phyloP scores from a whole-genome alignment of 2,797 vertebrate genomes.

The Australoheros facetus region DNA sequence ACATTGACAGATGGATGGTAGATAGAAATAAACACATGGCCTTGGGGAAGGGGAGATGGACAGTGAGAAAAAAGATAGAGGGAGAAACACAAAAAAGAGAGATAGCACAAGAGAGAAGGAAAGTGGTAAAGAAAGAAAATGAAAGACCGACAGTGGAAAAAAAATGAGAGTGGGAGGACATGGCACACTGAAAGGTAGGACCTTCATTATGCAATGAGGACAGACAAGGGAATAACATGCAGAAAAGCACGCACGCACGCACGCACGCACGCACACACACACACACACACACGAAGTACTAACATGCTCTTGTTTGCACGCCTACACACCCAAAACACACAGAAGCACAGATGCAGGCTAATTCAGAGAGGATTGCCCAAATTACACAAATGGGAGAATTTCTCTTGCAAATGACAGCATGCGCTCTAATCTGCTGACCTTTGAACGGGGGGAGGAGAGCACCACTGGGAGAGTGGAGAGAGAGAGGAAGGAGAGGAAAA shows the following conservation, averaged over 20 bases:
- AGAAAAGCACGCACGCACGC: not conserved
- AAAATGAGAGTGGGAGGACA: constrained; percentile 69
- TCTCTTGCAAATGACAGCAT: constrained; percentile 55
- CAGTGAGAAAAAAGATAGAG: constrained; percentile 35
- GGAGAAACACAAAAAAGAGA: constrained; percentile 42
- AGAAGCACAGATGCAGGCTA: constrained; percentile 65
- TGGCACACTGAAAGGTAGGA: constrained; percentile 70
- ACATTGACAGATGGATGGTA: constrained; percentile 84
- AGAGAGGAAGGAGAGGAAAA: not conserved
- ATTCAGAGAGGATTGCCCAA: constrained; percentile 69
- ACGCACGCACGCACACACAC: not conserved
- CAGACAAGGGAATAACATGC: constrained; percentile 56
- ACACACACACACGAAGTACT: constrained; percentile 15
- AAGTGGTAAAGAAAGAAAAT: constrained; percentile 30
- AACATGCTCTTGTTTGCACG: constrained; percentile 58
- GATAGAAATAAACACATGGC: constrained; percentile 90
- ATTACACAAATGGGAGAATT: constrained; percentile 63
- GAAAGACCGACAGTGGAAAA: constrained; percentile 34
- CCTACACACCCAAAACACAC: constrained; percentile 62
- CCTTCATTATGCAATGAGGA: constrained; percentile 77
- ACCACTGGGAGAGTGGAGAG: constrained; percentile 8
- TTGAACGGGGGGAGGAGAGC: constrained; percentile 52
- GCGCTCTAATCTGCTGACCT: constrained; percentile 70
- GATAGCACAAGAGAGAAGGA: constrained; percentile 30
- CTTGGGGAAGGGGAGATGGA: constrained; percentile 77